phyloP scores from a whole-genome alignment of 2,888 invertebrate species.

The Rhagonycha lutea region DNA sequence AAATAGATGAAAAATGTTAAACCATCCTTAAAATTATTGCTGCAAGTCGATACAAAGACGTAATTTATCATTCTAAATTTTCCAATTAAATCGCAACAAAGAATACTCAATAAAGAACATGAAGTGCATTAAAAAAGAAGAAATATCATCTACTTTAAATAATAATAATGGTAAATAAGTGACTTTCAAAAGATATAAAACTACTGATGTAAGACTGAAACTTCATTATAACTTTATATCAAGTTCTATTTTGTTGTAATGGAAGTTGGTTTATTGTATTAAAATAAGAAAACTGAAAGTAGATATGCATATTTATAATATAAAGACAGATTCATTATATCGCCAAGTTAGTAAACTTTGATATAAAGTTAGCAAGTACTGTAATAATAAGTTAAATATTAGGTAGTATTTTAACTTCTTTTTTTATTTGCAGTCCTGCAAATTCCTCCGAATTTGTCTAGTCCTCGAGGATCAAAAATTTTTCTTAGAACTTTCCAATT shows the following conservation, averaged over 20 bases:
- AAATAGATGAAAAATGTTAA: neutral
- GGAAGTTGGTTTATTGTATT: neutral
- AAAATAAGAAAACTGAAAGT: neutral
- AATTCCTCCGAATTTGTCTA: too few relatives aligned
- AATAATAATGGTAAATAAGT: neutral
- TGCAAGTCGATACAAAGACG: neutral
- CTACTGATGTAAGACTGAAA: neutral
- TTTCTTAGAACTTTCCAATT: too few relatives aligned
- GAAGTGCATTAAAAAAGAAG: neutral
- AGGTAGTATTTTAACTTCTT: neutral
- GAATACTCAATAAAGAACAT: neutral
- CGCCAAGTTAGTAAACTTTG: neutral
- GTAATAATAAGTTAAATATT: neutral
- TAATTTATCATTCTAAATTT: neutral
- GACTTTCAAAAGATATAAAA: neutral
- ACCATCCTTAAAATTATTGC: neutral
- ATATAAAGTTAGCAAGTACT: neutral
- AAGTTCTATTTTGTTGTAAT: neutral
- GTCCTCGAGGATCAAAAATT: too few relatives aligned
- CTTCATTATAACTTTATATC: neutral
- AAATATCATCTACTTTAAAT: neutral
- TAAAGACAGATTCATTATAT: neutral
- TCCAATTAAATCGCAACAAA: neutral
- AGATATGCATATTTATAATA: neutral
- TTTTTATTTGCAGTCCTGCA: neutral